Conservation (phyloP, 2,113 vertebrate genomes). For the Notechis scutatus region DNA sequence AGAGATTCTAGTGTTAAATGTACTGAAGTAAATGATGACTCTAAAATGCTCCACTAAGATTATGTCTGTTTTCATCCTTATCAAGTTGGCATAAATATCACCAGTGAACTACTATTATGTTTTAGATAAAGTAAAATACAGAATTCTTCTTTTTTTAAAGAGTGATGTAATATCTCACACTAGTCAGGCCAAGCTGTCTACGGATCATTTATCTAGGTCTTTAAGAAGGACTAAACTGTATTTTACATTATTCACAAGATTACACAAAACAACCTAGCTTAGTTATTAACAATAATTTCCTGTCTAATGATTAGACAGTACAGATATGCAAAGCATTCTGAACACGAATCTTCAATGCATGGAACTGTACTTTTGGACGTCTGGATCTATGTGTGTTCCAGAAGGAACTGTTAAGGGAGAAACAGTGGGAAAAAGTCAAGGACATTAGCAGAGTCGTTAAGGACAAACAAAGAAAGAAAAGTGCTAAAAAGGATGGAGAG, state of each 20-base stretch:
- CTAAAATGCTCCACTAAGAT: not conserved
- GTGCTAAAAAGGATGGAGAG: not conserved
- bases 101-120: not conserved
- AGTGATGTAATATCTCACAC: not conserved
- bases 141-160: not conserved
- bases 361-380: not conserved
- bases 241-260: not conserved
- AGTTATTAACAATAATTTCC: slow-evolving; percentile 19
- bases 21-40: not conserved
- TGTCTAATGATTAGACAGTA: slow-evolving; percentile 5
- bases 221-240: not conserved
- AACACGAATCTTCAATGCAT: not conserved
- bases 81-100: not conserved
- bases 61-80: not conserved
- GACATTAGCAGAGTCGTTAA: not conserved
- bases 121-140: not conserved
- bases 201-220: not conserved
- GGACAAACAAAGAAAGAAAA: not conserved
- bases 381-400: not conserved
- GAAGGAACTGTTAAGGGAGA: not conserved
- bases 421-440: not conserved
- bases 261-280: not conserved
- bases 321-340: not conserved
- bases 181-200: not conserved
- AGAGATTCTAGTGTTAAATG: not conserved